Conservation (phyloP, 2,888 invertebrate genomes). For the Drosophila borborema region DNA sequence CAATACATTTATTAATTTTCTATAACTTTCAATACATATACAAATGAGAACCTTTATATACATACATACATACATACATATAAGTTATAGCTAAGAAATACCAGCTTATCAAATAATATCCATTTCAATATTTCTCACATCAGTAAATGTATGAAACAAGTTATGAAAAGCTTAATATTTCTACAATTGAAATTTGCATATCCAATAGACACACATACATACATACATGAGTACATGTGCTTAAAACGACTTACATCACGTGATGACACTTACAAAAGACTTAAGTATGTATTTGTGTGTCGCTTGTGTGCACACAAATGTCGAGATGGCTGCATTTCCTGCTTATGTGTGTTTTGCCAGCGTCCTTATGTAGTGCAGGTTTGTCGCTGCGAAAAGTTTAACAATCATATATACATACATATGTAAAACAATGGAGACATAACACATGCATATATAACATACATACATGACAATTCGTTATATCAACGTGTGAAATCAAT, state of each 20-base stretch:
- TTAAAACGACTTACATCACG: background rate
- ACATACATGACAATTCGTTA: background rate
- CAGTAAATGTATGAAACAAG: background rate
- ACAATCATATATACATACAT: background rate
- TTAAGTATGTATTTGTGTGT: constrained; percentile 4
- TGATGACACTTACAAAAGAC: background rate
- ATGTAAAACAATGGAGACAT: constrained; percentile 1
- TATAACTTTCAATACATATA: no score
- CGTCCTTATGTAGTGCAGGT: background rate
- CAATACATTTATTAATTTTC: no score
- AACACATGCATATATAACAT: background rate
- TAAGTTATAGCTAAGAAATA: no score
- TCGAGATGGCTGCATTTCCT: constrained; percentile 63
- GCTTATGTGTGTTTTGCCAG: constrained; percentile 16
- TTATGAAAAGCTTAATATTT: background rate
- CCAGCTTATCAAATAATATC: no score
- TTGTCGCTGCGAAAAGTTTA: background rate
- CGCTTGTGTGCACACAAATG: constrained; percentile 13
- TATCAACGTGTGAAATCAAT: constrained; percentile 1
- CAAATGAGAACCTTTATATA: no score
- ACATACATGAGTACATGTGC: background rate
- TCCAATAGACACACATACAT: background rate
- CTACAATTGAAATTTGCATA: background rate
- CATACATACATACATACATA: no score
- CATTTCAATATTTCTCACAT: background rate